Evolutionary conservation across 2,113 vertebrate species (phyloP), one percentile per base, ranked within the genome.

Genomic region (Corythornis vintsioides): DNA sequence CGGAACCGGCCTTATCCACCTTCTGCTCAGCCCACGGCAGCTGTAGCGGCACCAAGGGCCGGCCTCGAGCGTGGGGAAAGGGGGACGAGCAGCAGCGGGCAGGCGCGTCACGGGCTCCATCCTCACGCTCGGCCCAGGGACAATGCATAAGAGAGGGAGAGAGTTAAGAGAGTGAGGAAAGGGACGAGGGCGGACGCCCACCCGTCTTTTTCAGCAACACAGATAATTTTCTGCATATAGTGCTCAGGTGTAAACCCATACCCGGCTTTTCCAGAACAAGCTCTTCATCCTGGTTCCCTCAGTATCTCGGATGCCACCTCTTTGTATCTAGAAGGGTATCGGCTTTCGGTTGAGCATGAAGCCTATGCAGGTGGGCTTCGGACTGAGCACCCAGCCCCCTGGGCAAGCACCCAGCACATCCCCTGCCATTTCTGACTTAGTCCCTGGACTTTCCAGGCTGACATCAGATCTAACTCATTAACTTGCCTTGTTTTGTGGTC

Each of bases 51-150:
- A 29, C 60, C 42, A 2, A 15, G 22, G 65, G 31, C 16, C 5
- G 5, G 56, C 29, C 42, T 20, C 5, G 2, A 2, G 19, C 40
- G 26, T 16, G 28, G 11, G 35, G 13, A 25, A 7, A 50, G 10
- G 13, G 31, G 64, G 9, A 4, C 21, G 22, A 53, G 33, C 50
- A 4, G 33, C 55, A 11, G 55, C 4, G 1, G 13, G 3, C 33
- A 6, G 24, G 24, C 4, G 31, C 40, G 15, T 6, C 38, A 38
- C 38, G 10, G 1, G n/a, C 5, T 10, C 31, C 0, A 0, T 10
- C 52, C 40, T 43, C 15, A 50, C 9, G 0, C 22, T 3, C 2
- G n/a, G 15, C 12, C 5, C 42, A 19, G 33, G 15, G 40, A 8
- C 2, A 5, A 4, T 7, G 73, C 31, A 1, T 5, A 25, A 8